phyloP scores from a whole-genome alignment of 2,888 invertebrate species.

The Scotopteryx bipunctaria region DNA sequence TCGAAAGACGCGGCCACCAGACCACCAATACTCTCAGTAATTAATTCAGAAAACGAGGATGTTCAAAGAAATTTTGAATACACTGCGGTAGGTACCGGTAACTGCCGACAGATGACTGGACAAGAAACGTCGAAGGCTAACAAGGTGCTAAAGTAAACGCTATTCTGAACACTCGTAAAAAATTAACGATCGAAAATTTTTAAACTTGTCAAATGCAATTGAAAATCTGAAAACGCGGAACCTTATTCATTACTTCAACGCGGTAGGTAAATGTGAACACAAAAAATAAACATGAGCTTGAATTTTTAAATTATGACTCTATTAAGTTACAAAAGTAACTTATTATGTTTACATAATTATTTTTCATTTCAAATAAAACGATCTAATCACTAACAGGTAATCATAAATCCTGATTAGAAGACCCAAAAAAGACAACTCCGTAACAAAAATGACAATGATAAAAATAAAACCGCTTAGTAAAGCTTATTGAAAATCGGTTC shows the following conservation, averaged over 20 bases:
- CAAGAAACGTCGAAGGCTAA: slow-evolving; percentile 67
- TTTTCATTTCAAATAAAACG: slow-evolving; percentile 13
- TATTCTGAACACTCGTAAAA: slow-evolving; percentile 67
- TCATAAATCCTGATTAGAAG: slow-evolving; percentile 28
- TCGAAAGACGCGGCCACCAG: no score
- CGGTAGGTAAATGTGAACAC: slow-evolving; percentile 14
- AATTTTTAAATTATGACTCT: slow-evolving; percentile 32
- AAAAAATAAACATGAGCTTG: slow-evolving; percentile 5
- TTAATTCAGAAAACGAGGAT: slow-evolving; percentile 2
- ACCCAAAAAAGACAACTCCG: slow-evolving; percentile 30
- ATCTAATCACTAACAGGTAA: slow-evolving; percentile 18
- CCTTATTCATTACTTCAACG: slow-evolving; percentile 20
- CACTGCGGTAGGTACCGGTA: slow-evolving; percentile 71
- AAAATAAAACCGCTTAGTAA: slow-evolving; percentile 1
- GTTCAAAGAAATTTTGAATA: slow-evolving; percentile 32
- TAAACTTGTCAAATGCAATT: slow-evolving; percentile 53
- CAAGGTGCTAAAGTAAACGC: slow-evolving; percentile 75
- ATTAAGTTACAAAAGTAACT: slow-evolving; percentile 26
- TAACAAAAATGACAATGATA: slow-evolving; percentile 16
- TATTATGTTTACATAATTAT: slow-evolving; percentile 13
- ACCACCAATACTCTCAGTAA: no score
- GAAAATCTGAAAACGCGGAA: slow-evolving; percentile 37
- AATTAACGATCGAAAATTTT: slow-evolving; percentile 58
- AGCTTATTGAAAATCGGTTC: background rate
- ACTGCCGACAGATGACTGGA: slow-evolving; percentile 52